phyloP scores from a whole-genome alignment of 2,888 invertebrate genomes.

The Apamea sordens region DNA sequence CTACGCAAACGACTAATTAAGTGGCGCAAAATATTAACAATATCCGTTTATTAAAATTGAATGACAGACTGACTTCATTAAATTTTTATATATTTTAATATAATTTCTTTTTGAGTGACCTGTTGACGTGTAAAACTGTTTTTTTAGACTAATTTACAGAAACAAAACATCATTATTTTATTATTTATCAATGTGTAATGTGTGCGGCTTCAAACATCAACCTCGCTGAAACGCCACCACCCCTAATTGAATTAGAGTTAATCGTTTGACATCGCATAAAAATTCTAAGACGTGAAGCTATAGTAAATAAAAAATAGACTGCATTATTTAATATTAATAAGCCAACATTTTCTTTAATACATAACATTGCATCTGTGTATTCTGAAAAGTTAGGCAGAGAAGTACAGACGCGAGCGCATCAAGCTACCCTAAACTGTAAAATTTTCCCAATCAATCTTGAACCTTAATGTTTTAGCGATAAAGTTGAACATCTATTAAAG shows the following conservation, averaged over 20 bases:
- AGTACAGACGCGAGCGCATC: no score
- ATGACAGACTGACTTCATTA: neutral
- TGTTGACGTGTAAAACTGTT: no score
- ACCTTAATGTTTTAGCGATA: no score
- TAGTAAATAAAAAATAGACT: neutral
- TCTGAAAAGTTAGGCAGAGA: neutral
- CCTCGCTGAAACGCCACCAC: conserved; percentile 7
- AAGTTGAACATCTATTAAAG: no score
- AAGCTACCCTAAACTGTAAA: no score
- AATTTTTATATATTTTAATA: neutral
- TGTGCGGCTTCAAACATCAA: conserved; percentile 20
- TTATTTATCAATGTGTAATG: neutral
- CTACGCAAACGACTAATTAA: neutral
- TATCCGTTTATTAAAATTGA: neutral
- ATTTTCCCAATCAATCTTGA: no score
- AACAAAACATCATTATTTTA: neutral
- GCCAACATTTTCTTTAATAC: neutral
- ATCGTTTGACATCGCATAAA: conserved; percentile 16
- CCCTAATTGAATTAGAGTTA: conserved; percentile 44
- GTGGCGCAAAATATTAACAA: neutral
- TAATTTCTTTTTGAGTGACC: neutral
- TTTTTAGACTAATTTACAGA: no score
- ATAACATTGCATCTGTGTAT: neutral
- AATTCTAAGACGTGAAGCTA: conserved; percentile 7
- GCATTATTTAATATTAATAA: neutral